Base-by-base conservation (phyloP, 2,797 vertebrate species). In the Lates japonicus region DNA sequence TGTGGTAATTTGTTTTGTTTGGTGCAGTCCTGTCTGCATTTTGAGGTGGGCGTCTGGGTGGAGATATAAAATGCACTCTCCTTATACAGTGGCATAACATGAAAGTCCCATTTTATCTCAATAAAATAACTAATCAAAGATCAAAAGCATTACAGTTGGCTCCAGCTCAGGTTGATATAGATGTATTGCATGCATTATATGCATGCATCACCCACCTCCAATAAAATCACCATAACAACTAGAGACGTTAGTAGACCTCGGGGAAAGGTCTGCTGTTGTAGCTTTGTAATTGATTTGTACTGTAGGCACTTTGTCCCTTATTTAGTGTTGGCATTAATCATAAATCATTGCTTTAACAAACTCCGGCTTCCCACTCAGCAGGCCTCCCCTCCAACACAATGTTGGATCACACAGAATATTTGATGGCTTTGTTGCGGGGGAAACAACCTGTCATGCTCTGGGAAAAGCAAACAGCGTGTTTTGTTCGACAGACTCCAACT, bases 311-410 rank as follows among this genome's bases (percentile, higher is more conserved):
- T 94, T 94, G 94, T 95, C 94, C 94, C 93, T 94, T 95, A 94
- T 95, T 95, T 95, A 91, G 90, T 92, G 92, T 93, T 94, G 93
- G 95, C 95, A 95, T 95, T 96, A 95, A 95, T 96, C 95, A 95
- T 95, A 96, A 96, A 96, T 96, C 94, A 96, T 94, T 91, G 94
- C 94, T 95, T 95, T 95, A 96, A 96, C 95, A 95, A 95, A 95
- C 93, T 95, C 93, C 76, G 89, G 94, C 94, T 94, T 93, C 90
- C 90, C 92, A 92, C 95, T 93, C 95, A 95, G 94, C 94, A 93
- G 94, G 94, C 92, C 94, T 90, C 87, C 88, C 91, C 93, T 92
- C 80, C 91, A 93, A 94, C 94, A 95, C 94, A 92, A 92, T 91
- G 93, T 92, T 90, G 94, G 94, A 96, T 95, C 95, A 95, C 94